Percentiles rank a stretch among this genome's conserved stretches.
These are phyloP conservation scores for Rhizomys pruinosus DNA, from an alignment of 2,113 vertebrate species.

Conservation along the genomic window DNA sequence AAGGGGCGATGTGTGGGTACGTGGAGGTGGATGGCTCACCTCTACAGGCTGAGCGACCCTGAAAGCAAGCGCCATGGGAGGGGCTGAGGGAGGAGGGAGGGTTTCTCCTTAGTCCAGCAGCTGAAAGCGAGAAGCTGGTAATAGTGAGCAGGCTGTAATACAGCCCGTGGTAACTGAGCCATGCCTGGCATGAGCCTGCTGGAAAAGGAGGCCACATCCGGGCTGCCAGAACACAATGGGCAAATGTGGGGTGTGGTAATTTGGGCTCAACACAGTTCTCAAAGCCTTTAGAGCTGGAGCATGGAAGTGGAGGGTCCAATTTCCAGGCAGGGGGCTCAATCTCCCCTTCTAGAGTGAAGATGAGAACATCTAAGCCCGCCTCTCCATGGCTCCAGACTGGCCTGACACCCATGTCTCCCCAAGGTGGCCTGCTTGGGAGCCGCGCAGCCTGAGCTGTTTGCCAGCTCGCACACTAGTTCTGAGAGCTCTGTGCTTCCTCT, in stretches of 20 bases:
- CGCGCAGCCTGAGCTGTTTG: neutral
- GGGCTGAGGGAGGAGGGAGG: neutral
- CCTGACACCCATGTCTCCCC: neutral
- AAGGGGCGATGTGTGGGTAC: neutral
- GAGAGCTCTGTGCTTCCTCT: neutral
- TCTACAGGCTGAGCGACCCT: neutral
- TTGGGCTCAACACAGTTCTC: neutral
- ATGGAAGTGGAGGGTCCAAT: neutral
- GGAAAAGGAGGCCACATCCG: slow-evolving; percentile 82
- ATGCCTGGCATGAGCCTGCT: slow-evolving; percentile 65
- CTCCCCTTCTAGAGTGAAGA: neutral
- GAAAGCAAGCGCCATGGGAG: slow-evolving; percentile 54
- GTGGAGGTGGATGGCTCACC: neutral
- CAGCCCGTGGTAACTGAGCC: slow-evolving; percentile 57
- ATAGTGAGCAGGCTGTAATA: slow-evolving; percentile 75
- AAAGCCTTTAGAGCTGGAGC: neutral
- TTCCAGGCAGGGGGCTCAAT: neutral
- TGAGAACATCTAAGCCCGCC: neutral
- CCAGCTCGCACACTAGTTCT: neutral
- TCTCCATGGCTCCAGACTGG: neutral
- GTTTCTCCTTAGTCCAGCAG: slow-evolving; percentile 51
- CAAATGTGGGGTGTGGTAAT: neutral
- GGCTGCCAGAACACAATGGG: slow-evolving; percentile 63
- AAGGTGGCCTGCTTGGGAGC: neutral
- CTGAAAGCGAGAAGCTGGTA: slow-evolving; percentile 83